phyloP scores from a whole-genome alignment of 2,797 vertebrate genomes.

The Psittacula derbiana region DNA sequence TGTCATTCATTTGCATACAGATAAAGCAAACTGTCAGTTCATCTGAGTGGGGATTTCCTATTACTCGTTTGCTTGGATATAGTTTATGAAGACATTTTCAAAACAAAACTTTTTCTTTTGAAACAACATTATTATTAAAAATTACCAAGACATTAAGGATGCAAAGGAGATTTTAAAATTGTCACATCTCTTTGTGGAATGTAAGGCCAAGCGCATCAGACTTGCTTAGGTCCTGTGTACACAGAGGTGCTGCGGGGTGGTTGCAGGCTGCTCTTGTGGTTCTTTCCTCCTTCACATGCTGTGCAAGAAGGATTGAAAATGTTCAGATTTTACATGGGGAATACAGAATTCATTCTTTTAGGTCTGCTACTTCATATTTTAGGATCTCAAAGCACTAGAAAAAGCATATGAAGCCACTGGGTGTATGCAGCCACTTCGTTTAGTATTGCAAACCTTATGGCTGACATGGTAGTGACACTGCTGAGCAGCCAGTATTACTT shows the following conservation, averaged over 20 bases:
- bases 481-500: neutral
- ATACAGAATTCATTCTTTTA: neutral
- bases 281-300: neutral
- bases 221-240: neutral
- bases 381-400: neutral
- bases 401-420: neutral
- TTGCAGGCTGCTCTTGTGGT: neutral
- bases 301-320: neutral
- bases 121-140: neutral
- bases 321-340: neutral
- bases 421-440: neutral
- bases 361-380: neutral
- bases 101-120: neutral
- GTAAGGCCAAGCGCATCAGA: neutral
- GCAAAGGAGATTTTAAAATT: neutral
- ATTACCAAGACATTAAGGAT: neutral
- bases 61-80: neutral
- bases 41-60: neutral
- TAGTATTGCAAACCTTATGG: neutral
- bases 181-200: neutral
- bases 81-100: neutral
- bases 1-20: neutral
- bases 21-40: neutral
- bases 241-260: neutral
- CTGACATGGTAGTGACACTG: neutral